These are phyloP conservation scores for Rhineura floridana DNA, from an alignment of 2,113 vertebrate species.

Conservation along the genomic window DNA sequence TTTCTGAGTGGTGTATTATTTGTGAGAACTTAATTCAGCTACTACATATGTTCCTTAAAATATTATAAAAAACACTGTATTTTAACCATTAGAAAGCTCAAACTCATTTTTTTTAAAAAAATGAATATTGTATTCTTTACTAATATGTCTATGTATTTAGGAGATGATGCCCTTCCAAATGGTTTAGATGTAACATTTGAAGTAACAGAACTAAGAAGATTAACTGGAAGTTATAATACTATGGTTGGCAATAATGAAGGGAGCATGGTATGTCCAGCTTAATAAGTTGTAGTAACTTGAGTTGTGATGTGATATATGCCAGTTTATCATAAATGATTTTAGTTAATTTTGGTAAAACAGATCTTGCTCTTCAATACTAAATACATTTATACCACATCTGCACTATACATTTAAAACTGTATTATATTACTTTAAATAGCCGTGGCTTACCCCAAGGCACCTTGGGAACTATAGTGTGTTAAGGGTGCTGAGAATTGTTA, in stretches of 20 bases:
- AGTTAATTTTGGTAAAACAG: neutral
- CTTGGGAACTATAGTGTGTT: too few relatives aligned
- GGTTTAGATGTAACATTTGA: conserved; percentile 94
- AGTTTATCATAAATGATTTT: neutral
- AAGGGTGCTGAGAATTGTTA: too few relatives aligned
- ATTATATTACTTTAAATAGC: too few relatives aligned
- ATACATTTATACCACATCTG: too few relatives aligned
- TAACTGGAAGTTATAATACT: conserved; percentile 97
- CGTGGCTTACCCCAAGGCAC: too few relatives aligned
- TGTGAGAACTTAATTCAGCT: neutral
- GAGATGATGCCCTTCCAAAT: conserved; percentile 89
- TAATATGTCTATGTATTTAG: conserved; percentile 54
- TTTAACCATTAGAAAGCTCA: neutral
- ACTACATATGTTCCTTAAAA: neutral
- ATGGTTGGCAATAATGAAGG: conserved; percentile 99
- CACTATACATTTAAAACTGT: too few relatives aligned
- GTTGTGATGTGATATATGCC: neutral
- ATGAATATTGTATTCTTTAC: neutral
- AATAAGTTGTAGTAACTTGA: conserved; percentile 17
- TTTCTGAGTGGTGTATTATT: neutral
- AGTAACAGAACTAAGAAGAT: conserved; percentile 88
- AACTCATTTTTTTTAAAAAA: neutral
- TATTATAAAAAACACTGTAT: neutral
- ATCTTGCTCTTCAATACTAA: neutral
- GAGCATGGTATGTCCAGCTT: conserved; percentile 86